phyloP scores from a whole-genome alignment of 2,888 invertebrate genomes.

The Homarus gammarus region DNA sequence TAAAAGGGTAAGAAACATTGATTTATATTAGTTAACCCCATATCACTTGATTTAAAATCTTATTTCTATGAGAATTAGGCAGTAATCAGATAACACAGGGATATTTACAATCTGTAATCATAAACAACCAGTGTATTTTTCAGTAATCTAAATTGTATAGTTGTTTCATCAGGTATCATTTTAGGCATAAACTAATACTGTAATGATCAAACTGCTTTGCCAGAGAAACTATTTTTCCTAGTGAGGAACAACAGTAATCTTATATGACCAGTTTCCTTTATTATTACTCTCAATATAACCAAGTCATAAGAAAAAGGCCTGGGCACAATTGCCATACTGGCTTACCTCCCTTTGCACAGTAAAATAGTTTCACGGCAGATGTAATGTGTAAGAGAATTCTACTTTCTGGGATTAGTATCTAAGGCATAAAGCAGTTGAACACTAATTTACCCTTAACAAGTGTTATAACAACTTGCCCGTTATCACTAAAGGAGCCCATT shows the following conservation, averaged over 20 bases:
- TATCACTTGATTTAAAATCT: conserved; percentile 25
- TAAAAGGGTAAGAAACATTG: conserved; percentile 51
- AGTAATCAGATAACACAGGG: conserved; percentile 21
- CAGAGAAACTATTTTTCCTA: conserved; percentile 26
- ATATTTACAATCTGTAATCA: conserved; percentile 38
- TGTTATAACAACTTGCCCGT: conserved; percentile 43
- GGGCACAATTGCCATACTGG: neutral
- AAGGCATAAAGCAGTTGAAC: conserved; percentile 44
- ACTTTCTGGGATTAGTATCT: conserved; percentile 43
- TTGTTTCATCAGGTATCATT: conserved; percentile 32
- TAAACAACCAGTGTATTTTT: conserved; percentile 25
- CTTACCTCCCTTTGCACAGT: conserved; percentile 18
- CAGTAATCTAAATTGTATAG: neutral
- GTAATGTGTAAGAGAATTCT: conserved; percentile 1
- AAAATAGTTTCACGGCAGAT: conserved; percentile 27
- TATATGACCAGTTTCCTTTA: neutral
- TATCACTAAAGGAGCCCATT: conserved; percentile 44
- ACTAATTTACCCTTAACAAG: conserved; percentile 30
- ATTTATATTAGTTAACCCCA: conserved; percentile 39
- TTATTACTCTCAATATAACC: conserved; percentile 4
- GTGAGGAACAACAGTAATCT: neutral
- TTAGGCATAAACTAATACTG: neutral
- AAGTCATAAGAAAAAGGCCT: conserved; percentile 6
- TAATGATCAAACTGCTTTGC: conserved; percentile 51
- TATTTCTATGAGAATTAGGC: conserved; percentile 34